phyloP scores from a whole-genome alignment of 1,140 invertebrate species.

The Hycleus phaleratus region DNA sequence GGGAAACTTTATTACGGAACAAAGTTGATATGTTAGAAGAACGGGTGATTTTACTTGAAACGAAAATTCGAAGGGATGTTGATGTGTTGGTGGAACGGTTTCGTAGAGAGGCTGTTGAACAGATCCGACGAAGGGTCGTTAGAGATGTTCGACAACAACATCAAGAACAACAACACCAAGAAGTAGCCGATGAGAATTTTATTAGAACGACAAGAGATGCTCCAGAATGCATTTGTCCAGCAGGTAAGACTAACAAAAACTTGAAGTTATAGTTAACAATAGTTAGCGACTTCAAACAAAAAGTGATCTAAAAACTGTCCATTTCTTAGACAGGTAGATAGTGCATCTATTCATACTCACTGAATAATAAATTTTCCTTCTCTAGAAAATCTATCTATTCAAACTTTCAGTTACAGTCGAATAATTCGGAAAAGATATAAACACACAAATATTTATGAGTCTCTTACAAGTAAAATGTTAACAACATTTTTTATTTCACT shows the following conservation, averaged over 20 bases:
- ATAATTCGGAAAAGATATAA: neutral
- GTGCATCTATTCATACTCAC: neutral
- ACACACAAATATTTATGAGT: neutral
- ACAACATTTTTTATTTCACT: too few relatives aligned
- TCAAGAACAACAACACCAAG: neutral
- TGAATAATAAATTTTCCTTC: neutral
- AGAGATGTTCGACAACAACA: conserved; percentile 24
- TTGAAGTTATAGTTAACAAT: too few relatives aligned
- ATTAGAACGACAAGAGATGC: conserved; percentile 28
- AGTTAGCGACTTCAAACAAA: too few relatives aligned
- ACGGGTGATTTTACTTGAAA: conserved; percentile 29
- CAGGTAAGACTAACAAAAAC: conserved; percentile 29
- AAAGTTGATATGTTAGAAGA: conserved; percentile 30
- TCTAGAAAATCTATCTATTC: neutral
- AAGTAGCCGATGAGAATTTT: neutral
- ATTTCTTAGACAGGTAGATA: neutral
- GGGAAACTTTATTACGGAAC: conserved; percentile 26
- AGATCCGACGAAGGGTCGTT: conserved; percentile 25
- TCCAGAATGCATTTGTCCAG: conserved; percentile 39
- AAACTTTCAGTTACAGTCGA: neutral
- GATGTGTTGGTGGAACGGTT: conserved; percentile 29
- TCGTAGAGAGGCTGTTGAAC: conserved; percentile 28
- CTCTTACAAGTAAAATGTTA: too few relatives aligned
- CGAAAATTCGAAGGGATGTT: conserved; percentile 9
- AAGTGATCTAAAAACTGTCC: too few relatives aligned